Conservation (phyloP, 2,888 invertebrate genomes). For the Sepiola atlantica region DNA sequence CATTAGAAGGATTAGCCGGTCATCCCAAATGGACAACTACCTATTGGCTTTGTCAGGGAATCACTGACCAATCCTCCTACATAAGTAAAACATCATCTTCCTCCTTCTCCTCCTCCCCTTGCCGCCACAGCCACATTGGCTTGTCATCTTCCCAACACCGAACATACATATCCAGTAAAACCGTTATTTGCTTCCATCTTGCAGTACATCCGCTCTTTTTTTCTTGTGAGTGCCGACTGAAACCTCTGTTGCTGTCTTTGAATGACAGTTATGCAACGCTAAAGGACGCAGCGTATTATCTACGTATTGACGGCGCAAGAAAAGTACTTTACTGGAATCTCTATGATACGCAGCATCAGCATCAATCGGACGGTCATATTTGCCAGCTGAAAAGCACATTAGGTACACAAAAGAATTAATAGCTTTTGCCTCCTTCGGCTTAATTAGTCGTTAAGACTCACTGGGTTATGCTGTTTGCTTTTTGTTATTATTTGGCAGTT, state of each 20-base stretch:
- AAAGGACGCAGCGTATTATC: constrained; percentile 36
- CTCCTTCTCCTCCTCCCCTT: background rate
- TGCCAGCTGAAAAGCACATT: background rate
- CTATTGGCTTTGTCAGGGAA: constrained; percentile 32
- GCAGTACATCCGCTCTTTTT: background rate
- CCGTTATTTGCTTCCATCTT: constrained; percentile 3
- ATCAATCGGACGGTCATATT: background rate
- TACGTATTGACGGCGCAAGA: constrained; percentile 39
- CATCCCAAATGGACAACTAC: constrained; percentile 32
- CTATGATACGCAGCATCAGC: background rate
- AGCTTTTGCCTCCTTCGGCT: background rate
- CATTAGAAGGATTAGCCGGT: constrained; percentile 13
- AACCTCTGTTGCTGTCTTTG: constrained; percentile 2
- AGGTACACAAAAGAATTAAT: constrained; percentile 40
- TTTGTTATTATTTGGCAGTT: no score
- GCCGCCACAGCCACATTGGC: constrained; percentile 15
- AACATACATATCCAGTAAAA: constrained; percentile 32
- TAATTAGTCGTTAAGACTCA: constrained; percentile 24
- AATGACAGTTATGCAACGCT: constrained; percentile 12
- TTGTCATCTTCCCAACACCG: background rate
- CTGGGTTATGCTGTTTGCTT: background rate
- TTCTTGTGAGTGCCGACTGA: background rate
- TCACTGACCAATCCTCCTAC: constrained; percentile 22
- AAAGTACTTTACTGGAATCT: constrained; percentile 8
- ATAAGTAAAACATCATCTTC: background rate